A percentile compares a stretch with the other conserved stretches of the same genome.
Conservation (phyloP, 2,888 invertebrate genomes). For the Prionchulus punctatus region DNA sequence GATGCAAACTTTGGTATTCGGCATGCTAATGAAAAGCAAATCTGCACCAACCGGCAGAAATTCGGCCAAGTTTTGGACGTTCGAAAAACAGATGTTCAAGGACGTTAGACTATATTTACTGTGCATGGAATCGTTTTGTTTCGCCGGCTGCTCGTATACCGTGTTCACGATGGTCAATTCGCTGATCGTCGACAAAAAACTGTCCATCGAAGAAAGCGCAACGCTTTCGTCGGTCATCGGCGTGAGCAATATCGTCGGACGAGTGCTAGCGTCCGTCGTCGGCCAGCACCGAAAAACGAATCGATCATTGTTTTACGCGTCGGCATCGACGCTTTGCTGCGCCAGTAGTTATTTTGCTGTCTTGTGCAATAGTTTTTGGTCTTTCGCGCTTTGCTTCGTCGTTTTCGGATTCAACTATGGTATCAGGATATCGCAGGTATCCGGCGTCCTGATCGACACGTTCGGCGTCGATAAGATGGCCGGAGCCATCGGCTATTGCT, state of each 20-base stretch:
- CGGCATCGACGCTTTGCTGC: background rate
- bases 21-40: background rate
- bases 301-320: background rate
- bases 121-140: background rate
- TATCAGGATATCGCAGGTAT: slow-evolving; percentile 5
- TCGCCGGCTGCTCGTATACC: background rate
- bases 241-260: slow-evolving; percentile 2
- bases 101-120: background rate
- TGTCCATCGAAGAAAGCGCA: background rate
- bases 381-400: background rate
- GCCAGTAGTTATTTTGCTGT: background rate
- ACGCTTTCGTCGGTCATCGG: background rate
- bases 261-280: background rate
- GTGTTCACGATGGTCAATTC: background rate
- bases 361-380: background rate
- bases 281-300: background rate
- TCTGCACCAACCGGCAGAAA: background rate
- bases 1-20: background rate
- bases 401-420: slow-evolving; percentile 7
- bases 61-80: background rate
- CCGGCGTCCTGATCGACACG: slow-evolving; percentile 5
- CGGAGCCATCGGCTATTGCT: slow-evolving; percentile 4
- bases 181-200: too few species aligned
- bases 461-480: slow-evolving; percentile 6
- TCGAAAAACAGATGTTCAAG: background rate